Evolutionary conservation across 2,113 vertebrate species (phyloP).

Genomic region (Chaenogobius annularis): DNA sequence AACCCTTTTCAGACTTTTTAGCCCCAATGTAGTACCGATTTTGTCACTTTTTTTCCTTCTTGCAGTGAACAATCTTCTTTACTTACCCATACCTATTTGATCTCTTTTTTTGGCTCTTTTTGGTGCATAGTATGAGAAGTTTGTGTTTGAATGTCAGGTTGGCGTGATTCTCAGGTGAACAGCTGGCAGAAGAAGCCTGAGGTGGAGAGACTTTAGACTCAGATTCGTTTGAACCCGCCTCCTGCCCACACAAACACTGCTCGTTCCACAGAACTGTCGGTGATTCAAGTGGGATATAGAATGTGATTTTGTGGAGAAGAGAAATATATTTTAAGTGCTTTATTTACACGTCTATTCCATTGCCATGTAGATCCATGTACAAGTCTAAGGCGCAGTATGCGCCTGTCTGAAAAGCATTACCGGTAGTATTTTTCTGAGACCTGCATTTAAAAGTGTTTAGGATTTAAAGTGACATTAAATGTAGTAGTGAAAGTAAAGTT

Average conservation of each 20-base stretch:
- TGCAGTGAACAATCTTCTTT: not conserved
- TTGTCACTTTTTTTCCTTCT: not conserved
- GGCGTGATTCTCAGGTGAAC: not conserved
- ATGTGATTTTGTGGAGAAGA: no score
- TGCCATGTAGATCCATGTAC: not conserved
- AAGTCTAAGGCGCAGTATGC: not conserved
- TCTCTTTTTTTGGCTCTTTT: not conserved
- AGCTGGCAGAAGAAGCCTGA: not conserved
- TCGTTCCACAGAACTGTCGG: slow-evolving; percentile 33
- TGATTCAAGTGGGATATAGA: slow-evolving; percentile 37
- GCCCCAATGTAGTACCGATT: not conserved
- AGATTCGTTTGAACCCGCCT: slow-evolving; percentile 22
- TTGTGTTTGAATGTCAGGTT: no score
- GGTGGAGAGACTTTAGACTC: not conserved
- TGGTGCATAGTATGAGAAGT: not conserved
- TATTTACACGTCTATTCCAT: not conserved
- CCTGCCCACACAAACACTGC: slow-evolving; percentile 13
- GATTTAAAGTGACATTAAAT: no score
- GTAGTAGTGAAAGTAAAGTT: no score
- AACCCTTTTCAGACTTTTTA: not conserved
- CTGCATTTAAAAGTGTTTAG: no score
- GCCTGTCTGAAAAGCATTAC: not conserved
- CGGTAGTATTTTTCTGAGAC: no score
- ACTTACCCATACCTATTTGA: not conserved
- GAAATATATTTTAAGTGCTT: not conserved